Evolutionary conservation across 2,888 invertebrate genomes (phyloP).

Genomic region (Rotaria socialis): DNA sequence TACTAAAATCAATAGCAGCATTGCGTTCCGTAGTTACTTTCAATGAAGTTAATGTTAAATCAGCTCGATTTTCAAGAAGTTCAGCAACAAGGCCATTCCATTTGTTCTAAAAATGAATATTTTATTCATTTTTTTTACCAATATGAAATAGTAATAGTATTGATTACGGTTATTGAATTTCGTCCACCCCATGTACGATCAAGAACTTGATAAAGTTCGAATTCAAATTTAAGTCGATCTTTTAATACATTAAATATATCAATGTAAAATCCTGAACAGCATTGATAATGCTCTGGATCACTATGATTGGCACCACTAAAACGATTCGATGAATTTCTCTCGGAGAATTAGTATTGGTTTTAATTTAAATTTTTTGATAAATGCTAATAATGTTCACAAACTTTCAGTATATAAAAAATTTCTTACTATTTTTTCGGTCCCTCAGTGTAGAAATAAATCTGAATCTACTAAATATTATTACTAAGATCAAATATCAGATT

Average conservation of each 20-base stretch:
- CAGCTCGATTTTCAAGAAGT: slow-evolving; percentile 53
- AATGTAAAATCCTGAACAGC: slow-evolving; percentile 96
- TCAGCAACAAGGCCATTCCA: slow-evolving; percentile 58
- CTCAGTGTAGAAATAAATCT: too few relatives aligned
- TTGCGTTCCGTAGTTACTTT: slow-evolving; percentile 57
- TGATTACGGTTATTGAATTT: slow-evolving; percentile 34
- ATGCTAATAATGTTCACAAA: too few relatives aligned
- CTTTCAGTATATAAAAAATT: too few relatives aligned
- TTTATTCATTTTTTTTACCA: background rate
- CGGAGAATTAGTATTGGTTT: too few relatives aligned
- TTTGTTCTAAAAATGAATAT: slow-evolving; percentile 43
- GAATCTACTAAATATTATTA: background rate
- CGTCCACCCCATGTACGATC: slow-evolving; percentile 63
- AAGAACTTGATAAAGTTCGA: slow-evolving; percentile 68
- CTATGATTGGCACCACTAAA: slow-evolving; percentile 38
- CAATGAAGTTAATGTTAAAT: slow-evolving; percentile 58
- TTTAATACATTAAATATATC: slow-evolving; percentile 89
- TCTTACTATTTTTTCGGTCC: too few relatives aligned
- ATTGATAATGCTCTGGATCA: slow-evolving; percentile 56
- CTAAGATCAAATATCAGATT: too few relatives aligned
- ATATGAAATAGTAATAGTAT: too few relatives aligned
- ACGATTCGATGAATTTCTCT: background rate
- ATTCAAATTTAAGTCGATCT: slow-evolving; percentile 89
- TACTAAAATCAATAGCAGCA: slow-evolving; percentile 54
- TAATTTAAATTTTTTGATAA: too few relatives aligned